Percentiles rank a stretch among this genome's conserved stretches.
Evolutionary conservation across 2,797 vertebrate genomes (phyloP).

Genomic region (Hemibagrus guttatus): DNA sequence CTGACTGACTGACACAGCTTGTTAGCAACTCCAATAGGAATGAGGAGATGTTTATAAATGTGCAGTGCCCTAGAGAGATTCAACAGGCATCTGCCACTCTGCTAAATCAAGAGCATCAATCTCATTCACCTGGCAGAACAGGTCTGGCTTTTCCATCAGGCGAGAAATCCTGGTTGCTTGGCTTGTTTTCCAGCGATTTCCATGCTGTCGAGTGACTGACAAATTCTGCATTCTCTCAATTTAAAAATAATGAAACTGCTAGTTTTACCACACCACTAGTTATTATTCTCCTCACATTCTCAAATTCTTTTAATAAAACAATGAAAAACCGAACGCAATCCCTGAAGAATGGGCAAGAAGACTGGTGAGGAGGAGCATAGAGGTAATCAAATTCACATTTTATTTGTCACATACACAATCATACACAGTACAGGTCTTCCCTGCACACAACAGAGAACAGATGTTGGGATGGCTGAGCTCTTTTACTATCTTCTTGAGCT

Average conservation of each 20-base stretch:
- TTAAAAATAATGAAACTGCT: not conserved
- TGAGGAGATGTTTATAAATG: constrained; percentile 15
- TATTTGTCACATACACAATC: no score
- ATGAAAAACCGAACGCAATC: not conserved
- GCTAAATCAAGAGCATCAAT: not conserved
- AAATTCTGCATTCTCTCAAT: not conserved
- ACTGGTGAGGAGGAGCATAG: no score
- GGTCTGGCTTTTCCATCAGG: not conserved
- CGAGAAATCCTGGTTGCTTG: not conserved
- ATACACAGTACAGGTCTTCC: no score
- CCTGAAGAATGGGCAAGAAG: not conserved
- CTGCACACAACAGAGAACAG: no score
- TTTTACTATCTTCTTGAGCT: no score
- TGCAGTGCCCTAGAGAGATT: not conserved
- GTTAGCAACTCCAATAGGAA: constrained; percentile 6
- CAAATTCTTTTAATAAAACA: not conserved
- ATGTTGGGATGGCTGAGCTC: no score
- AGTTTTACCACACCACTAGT: not conserved
- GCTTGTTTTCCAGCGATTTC: not conserved
- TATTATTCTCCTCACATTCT: no score
- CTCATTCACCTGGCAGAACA: not conserved
- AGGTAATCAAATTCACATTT: no score
- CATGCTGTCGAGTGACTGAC: not conserved
- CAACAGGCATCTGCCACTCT: not conserved
- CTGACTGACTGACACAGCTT: constrained; percentile 38